Evolutionary conservation across 2,113 vertebrate genomes (phyloP).

Genomic region (Dicaeum eximium): DNA sequence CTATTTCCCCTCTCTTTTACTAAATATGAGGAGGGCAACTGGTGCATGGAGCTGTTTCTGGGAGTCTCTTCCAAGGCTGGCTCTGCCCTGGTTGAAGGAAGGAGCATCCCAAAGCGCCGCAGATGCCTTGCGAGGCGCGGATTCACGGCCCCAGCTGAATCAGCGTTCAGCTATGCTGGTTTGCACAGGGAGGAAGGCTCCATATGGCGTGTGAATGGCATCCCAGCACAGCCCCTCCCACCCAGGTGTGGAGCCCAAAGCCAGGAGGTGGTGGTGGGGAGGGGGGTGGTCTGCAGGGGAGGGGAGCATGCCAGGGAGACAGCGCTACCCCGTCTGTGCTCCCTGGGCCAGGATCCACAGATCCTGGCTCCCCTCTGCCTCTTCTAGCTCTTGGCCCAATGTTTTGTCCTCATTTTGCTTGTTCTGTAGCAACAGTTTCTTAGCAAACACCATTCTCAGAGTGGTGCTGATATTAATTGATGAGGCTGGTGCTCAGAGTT

Average conservation of each 20-base stretch:
- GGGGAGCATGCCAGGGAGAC: constrained; percentile 27
- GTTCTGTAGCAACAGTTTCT: constrained; percentile 71
- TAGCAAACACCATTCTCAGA: constrained; percentile 68
- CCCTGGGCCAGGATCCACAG: constrained; percentile 55
- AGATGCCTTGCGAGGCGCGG: neutral
- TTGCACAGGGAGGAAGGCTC: constrained; percentile 12
- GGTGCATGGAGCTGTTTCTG: neutral
- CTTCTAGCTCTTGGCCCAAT: constrained; percentile 61
- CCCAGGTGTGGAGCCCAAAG: constrained; percentile 29
- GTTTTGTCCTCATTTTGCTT: constrained; percentile 68
- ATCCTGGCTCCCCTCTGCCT: constrained; percentile 53
- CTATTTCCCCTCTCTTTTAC: neutral
- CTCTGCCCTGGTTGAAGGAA: neutral
- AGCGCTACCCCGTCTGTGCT: constrained; percentile 45
- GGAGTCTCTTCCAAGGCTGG: neutral
- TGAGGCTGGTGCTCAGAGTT: constrained; percentile 67
- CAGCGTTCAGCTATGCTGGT: neutral
- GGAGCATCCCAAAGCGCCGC: neutral
- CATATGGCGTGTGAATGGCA: constrained; percentile 22
- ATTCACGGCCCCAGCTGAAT: neutral
- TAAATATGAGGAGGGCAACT: neutral
- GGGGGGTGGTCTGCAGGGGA: neutral
- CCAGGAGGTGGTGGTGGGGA: neutral
- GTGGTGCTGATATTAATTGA: constrained; percentile 68
- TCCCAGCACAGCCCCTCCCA: neutral